These are phyloP conservation scores for Hirudinaria manillensis DNA, from an alignment of 2,888 invertebrate genomes.

Conservation along the genomic window DNA sequence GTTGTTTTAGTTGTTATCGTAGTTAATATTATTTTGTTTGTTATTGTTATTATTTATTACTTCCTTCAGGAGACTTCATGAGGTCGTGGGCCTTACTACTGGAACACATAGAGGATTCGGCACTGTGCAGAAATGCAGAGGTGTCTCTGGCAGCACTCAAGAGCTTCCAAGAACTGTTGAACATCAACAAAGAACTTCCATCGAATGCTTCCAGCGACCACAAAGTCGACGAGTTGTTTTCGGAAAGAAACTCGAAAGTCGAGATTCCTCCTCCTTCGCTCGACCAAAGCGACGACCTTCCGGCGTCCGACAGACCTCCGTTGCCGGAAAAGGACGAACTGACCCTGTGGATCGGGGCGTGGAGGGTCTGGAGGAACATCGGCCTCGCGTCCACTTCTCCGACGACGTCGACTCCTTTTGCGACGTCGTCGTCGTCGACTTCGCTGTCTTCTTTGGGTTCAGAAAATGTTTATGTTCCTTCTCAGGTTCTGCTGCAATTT, in stretches of 20 bases:
- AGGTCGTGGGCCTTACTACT: constrained; percentile 86
- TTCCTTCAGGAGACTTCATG: constrained; percentile 73
- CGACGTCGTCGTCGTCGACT: constrained; percentile 62
- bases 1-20: no score
- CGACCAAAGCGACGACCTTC: not conserved
- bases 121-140: constrained; percentile 85
- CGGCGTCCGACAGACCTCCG: not conserved
- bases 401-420: constrained; percentile 50
- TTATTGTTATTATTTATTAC: no score
- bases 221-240: not conserved
- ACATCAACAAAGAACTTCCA: constrained; percentile 42
- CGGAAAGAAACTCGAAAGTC: not conserved
- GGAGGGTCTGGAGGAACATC: constrained; percentile 70
- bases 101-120: constrained; percentile 70
- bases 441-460: not conserved
- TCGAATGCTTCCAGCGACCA: not conserved
- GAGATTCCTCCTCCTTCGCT: not conserved
- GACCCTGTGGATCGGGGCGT: constrained; percentile 51
- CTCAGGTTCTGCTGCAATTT: constrained; percentile 60
- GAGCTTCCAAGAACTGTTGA: constrained; percentile 88
- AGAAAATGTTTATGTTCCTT: constrained; percentile 69
- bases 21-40: no score
- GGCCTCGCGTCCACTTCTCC: constrained; percentile 67
- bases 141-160: constrained; percentile 85
- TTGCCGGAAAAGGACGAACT: constrained; percentile 42